Percentiles rank a stretch among this genome's conserved stretches.
phyloP scores from a whole-genome alignment of 1,140 invertebrate species.

The Ericerus pela region DNA sequence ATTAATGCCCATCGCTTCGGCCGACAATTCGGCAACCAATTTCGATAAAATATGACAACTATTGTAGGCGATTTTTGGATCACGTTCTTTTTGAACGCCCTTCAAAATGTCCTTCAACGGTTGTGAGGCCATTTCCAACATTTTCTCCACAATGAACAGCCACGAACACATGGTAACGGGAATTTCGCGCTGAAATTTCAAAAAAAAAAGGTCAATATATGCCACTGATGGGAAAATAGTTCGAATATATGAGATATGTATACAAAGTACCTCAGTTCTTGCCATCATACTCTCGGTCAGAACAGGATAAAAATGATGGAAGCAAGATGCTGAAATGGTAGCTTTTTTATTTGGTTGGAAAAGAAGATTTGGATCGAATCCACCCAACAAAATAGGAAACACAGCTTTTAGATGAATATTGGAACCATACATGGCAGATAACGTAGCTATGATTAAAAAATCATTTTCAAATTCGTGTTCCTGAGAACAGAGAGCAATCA shows the following conservation, averaged over 20 bases:
- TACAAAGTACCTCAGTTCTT: background rate
- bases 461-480: conserved; percentile 30
- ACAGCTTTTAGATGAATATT: conserved; percentile 59
- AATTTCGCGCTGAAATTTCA: conserved; percentile 29
- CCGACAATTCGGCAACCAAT: conserved; percentile 75
- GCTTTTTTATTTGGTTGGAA: conserved; percentile 1
- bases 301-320: background rate
- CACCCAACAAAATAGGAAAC: conserved; percentile 47
- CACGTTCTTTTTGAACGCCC: conserved; percentile 39
- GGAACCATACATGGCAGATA: conserved; percentile 65
- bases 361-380: conserved; percentile 14
- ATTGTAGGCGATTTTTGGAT: conserved; percentile 53
- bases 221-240: no score
- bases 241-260: no score
- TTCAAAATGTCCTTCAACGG: conserved; percentile 54
- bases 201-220: no score
- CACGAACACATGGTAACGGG: conserved; percentile 46
- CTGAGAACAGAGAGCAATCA: conserved; percentile 33
- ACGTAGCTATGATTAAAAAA: conserved; percentile 58
- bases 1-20: conserved; percentile 51
- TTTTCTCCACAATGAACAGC: conserved; percentile 63
- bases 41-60: conserved; percentile 73
- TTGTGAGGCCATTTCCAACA: conserved; percentile 64
- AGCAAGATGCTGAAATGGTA: background rate
- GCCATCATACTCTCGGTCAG: background rate